phyloP scores from a whole-genome alignment of 2,888 invertebrate genomes.

The Paralinhomoeus sp. region DNA sequence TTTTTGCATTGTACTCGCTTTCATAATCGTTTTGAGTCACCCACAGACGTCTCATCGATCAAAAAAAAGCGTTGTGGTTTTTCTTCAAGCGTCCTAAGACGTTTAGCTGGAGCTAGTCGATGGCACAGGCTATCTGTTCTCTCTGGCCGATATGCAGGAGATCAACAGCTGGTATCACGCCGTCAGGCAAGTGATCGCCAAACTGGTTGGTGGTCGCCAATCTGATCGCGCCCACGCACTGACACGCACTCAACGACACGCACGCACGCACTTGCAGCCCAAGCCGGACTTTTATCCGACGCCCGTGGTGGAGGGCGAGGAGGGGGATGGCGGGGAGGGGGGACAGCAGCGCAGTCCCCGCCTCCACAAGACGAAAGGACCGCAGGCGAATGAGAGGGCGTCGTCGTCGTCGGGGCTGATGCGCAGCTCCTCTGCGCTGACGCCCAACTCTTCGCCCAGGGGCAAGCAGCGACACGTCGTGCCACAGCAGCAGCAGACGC shows the following conservation, averaged over 20 bases:
- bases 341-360: too few species aligned
- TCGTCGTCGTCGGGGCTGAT: too few species aligned
- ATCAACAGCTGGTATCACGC: conserved; percentile 37
- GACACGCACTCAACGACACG: too few species aligned
- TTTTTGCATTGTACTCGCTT: neutral
- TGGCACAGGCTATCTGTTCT: conserved; percentile 27
- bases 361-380: too few species aligned
- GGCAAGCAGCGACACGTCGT: too few species aligned
- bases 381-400: too few species aligned
- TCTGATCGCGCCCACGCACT: too few species aligned
- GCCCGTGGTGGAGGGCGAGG: neutral
- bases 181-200: conserved; percentile 32
- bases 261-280: conserved; percentile 1
- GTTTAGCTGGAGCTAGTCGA: conserved; percentile 29
- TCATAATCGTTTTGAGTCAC: neutral
- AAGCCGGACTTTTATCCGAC: conserved; percentile 5
- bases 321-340: too few species aligned
- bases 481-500: too few species aligned
- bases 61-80: neutral
- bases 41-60: neutral
- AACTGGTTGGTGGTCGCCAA: conserved; percentile 28
- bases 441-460: too few species aligned
- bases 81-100: neutral
- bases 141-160: conserved; percentile 33
- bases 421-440: too few species aligned